Evolutionary conservation across 30 jellyfish, hydroid and myxozoan species (phyloP).

Genomic region (Pseudorhiza aurosa): DNA sequence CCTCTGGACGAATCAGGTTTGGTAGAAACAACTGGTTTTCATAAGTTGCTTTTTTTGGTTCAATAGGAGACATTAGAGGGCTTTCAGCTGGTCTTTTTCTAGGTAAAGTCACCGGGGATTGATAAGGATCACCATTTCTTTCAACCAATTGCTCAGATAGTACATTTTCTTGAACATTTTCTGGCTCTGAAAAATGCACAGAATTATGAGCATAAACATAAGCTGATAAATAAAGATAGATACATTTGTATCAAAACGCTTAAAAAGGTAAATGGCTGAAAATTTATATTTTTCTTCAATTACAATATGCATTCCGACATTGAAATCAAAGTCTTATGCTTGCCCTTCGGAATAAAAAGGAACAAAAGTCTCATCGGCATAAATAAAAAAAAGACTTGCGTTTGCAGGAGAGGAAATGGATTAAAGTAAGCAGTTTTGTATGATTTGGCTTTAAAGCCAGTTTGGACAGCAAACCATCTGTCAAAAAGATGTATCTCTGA

Average conservation of each 20-base stretch:
- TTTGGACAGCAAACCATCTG: no score
- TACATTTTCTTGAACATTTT: not conserved
- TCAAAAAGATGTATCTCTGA: no score
- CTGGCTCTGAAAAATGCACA: not conserved
- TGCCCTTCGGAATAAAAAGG: no score
- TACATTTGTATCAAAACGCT: no score
- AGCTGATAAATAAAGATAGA: no score
- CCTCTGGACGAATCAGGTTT: slow-evolving; percentile 79
- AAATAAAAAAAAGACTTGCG: not conserved
- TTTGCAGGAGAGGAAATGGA: not conserved
- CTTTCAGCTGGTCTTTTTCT: slow-evolving; percentile 59
- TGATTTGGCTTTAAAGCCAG: no score
- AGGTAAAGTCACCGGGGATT: slow-evolving; percentile 3
- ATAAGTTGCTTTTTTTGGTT: slow-evolving; percentile 48
- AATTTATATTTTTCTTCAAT: no score
- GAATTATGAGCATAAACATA: no score
- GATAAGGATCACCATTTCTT: not conserved
- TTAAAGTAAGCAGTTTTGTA: no score
- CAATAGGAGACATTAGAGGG: slow-evolving; percentile 83
- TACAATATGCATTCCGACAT: no score
- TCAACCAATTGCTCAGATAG: not conserved
- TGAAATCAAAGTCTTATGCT: no score
- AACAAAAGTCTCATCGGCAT: not conserved
- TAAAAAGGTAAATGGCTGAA: no score
- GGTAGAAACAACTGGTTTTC: slow-evolving; percentile 55